Percentiles rank a stretch among this genome's conserved stretches.
Evolutionary conservation across 1,140 invertebrate species (phyloP).

Genomic region (Ridgeia piscesae): DNA sequence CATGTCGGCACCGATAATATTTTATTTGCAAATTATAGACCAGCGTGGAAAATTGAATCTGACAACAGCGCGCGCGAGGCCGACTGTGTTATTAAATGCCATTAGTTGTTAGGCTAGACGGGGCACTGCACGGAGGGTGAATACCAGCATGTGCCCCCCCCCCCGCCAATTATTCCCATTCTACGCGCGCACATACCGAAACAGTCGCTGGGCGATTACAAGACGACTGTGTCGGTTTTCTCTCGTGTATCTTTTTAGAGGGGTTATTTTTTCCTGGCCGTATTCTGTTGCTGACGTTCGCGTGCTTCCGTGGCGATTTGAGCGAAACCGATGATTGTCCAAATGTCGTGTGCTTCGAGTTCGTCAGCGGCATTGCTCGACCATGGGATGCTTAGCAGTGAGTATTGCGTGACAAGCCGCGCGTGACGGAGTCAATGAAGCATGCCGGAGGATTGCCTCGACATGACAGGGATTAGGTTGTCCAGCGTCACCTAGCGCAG

Average conservation of each 20-base stretch:
- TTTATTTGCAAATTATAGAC: background rate
- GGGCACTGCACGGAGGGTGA: background rate
- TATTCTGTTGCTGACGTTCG: background rate
- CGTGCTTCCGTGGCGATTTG: background rate
- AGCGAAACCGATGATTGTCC: background rate
- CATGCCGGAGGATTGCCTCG: background rate
- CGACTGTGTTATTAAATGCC: background rate
- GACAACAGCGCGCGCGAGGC: background rate
- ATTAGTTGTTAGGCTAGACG: background rate
- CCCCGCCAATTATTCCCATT: background rate
- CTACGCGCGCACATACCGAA: background rate
- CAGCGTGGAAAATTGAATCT: background rate
- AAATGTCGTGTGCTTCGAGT: no score
- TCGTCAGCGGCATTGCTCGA: no score
- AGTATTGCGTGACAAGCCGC: background rate
- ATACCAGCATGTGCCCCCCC: background rate
- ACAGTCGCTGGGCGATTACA: background rate
- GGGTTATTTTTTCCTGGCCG: background rate
- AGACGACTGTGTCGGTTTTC: background rate
- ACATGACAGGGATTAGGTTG: background rate
- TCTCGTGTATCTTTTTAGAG: background rate
- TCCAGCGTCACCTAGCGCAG: no score
- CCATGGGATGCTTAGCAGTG: background rate
- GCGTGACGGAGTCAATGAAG: background rate
- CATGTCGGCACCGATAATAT: background rate